Conservation (phyloP, 2,113 vertebrate genomes). For the Hippocampus zosterae region DNA sequence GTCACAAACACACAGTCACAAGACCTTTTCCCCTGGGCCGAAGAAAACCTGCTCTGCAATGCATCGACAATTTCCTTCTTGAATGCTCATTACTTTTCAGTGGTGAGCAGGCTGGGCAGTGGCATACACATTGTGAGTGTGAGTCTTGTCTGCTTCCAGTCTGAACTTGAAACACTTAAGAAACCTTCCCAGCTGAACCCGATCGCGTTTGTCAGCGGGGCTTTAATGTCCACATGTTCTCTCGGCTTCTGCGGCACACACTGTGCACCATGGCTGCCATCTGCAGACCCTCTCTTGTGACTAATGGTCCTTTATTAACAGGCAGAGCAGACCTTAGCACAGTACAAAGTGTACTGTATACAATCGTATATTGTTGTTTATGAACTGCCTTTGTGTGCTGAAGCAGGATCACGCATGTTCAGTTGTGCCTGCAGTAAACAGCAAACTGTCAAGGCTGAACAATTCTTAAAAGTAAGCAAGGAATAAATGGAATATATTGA, state of each 20-base stretch:
- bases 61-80: constrained; percentile 32
- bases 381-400: constrained; percentile 41
- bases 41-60: constrained; percentile 52
- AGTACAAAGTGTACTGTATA: not conserved
- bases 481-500: not conserved
- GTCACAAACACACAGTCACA: constrained; percentile 31
- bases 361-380: not conserved
- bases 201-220: constrained; percentile 64
- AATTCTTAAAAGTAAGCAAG: not conserved
- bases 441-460: constrained; percentile 8
- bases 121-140: constrained; percentile 47
- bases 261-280: constrained; percentile 46
- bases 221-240: constrained; percentile 69
- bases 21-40: constrained; percentile 41
- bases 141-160: constrained; percentile 47
- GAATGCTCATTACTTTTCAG: constrained; percentile 14
- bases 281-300: constrained; percentile 56
- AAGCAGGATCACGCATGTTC: constrained; percentile 45
- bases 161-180: constrained; percentile 58
- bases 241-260: constrained; percentile 41
- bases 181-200: constrained; percentile 59
- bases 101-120: constrained; percentile 50
- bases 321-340: constrained; percentile 52
- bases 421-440: constrained; percentile 33
- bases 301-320: constrained; percentile 62